Evolutionary conservation across 2,113 vertebrate genomes (phyloP).

Genomic region (Eulemur rufifrons): DNA sequence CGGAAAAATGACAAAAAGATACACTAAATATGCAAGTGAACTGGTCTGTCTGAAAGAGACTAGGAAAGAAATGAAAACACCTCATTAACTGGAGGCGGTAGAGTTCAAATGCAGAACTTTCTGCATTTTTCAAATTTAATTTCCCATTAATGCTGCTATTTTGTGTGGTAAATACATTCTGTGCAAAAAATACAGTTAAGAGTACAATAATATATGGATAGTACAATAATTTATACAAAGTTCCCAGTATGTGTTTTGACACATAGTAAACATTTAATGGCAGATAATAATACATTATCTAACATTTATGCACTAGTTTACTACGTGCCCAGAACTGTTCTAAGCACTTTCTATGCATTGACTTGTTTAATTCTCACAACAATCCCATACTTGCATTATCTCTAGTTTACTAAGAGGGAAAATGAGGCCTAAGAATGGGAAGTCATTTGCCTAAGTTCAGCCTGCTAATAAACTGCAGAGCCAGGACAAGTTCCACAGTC

Average conservation of each 20-base stretch:
- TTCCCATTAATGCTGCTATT: background rate
- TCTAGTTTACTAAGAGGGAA: slow-evolving; percentile 5
- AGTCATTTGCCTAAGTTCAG: background rate
- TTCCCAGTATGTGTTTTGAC: background rate
- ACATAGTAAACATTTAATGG: background rate
- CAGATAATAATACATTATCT: background rate
- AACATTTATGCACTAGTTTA: background rate
- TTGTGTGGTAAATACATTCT: background rate
- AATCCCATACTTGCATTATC: background rate
- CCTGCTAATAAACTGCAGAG: background rate
- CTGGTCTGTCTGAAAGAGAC: background rate
- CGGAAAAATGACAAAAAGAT: slow-evolving; percentile 10
- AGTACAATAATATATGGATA: background rate
- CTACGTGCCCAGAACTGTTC: background rate
- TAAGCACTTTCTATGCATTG: background rate
- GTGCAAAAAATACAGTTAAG: background rate
- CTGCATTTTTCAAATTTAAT: background rate
- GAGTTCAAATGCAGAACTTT: background rate
- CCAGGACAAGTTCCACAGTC: background rate
- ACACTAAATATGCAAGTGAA: background rate
- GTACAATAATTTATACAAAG: background rate
- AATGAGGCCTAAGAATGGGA: background rate
- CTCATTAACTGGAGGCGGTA: background rate
- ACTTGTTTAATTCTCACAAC: background rate
- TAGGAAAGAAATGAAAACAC: background rate